Conservation (phyloP, 2,113 vertebrate species). For the Phasianus colchicus region DNA sequence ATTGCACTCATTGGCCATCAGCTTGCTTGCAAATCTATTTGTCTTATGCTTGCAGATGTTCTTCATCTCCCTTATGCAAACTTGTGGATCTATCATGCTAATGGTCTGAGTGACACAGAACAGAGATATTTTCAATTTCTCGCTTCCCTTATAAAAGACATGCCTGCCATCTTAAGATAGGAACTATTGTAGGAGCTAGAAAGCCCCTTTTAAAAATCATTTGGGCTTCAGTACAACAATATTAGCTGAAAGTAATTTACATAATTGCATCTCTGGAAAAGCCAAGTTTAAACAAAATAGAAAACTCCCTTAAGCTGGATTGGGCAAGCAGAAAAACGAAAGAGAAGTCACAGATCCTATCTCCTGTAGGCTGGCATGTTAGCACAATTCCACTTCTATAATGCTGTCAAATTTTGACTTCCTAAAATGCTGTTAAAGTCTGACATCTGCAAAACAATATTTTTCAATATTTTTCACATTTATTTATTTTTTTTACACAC, state of each 20-base stretch:
- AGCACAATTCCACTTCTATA: background rate
- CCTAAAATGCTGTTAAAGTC: background rate
- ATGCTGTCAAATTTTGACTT: background rate
- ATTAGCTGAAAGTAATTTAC: constrained; percentile 5
- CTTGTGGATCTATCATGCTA: accelerated
- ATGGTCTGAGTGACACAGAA: background rate
- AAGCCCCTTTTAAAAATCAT: background rate
- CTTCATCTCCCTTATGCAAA: background rate
- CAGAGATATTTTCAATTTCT: background rate
- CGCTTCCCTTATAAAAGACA: background rate
- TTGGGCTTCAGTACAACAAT: background rate
- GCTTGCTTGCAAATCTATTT: background rate
- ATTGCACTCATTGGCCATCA: background rate
- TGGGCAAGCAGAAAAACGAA: background rate
- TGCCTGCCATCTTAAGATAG: background rate
- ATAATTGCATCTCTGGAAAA: constrained; percentile 19
- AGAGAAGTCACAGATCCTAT: background rate
- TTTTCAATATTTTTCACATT: too few species aligned
- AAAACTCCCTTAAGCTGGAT: background rate
- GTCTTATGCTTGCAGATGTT: background rate
- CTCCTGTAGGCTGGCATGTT: background rate
- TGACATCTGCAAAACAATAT: background rate
- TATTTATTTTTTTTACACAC: accelerated
- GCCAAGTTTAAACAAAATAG: constrained; percentile 9
- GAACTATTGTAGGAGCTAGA: background rate